Conservation (phyloP, 2,113 vertebrate species). For the Dasyprocta punctata region DNA sequence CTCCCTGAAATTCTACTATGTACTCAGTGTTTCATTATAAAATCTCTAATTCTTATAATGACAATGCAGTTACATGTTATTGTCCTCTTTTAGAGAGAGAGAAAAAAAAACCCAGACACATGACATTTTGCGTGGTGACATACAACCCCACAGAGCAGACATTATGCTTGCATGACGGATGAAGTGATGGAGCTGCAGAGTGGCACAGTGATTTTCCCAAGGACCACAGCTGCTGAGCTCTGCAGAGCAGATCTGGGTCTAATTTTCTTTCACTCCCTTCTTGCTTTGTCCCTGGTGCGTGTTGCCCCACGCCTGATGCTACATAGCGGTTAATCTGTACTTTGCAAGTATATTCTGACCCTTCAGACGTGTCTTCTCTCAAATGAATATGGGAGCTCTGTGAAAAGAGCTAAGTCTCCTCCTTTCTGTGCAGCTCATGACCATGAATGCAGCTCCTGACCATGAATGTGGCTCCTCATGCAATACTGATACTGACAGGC, state of each 20-base stretch:
- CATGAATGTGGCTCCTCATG: accelerated
- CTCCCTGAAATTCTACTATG: not conserved
- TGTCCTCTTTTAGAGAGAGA: not conserved
- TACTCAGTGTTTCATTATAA: not conserved
- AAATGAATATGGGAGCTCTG: not conserved
- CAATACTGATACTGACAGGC: not conserved
- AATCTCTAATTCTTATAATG: not conserved
- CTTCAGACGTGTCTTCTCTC: not conserved
- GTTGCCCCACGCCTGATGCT: not conserved
- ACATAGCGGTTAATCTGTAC: accelerated
- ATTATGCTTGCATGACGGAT: accelerated
- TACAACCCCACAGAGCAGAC: not conserved
- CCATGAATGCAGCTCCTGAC: not conserved
- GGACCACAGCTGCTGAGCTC: not conserved
- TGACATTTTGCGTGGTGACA: not conserved
- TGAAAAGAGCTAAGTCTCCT: not conserved
- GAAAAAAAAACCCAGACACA: not conserved
- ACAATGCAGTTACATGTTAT: not conserved
- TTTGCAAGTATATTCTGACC: not conserved
- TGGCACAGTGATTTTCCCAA: too few species aligned
- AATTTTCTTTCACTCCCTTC: too few species aligned
- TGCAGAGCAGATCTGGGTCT: not conserved
- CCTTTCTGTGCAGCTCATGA: not conserved
- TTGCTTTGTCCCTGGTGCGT: not conserved
- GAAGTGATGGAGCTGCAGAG: not conserved